A percentile compares a stretch with the other conserved stretches of the same genome.
These are phyloP conservation scores for Cryptoblepharus egeriae DNA, from an alignment of 2,797 vertebrate genomes.

Conservation along the genomic window DNA sequence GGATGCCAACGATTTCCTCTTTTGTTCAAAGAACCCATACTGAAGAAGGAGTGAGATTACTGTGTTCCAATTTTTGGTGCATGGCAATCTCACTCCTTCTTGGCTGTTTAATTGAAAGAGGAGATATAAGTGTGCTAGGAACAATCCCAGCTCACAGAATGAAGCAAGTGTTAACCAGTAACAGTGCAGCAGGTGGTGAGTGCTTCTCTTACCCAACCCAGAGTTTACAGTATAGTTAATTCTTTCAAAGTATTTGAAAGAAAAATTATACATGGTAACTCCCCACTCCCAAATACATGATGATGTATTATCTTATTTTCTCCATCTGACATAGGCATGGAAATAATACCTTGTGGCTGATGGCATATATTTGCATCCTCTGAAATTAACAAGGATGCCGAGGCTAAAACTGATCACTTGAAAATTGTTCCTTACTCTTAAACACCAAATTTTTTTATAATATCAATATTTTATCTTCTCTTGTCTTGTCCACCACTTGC, in stretches of 20 bases:
- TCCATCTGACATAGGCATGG: not conserved
- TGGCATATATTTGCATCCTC: not conserved
- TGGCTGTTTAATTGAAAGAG: too few species aligned
- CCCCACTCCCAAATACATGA: not conserved
- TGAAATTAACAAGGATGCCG: not conserved
- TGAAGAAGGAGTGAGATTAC: too few species aligned
- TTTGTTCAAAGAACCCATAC: too few species aligned
- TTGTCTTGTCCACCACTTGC: not conserved
- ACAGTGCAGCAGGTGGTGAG: too few species aligned
- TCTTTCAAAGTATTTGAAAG: not conserved
- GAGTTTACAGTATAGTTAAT: too few species aligned
- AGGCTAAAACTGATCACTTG: not conserved
- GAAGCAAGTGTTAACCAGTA: too few species aligned
- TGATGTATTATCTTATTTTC: not conserved
- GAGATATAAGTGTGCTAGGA: too few species aligned
- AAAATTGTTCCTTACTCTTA: not conserved
- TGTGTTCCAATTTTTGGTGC: too few species aligned
- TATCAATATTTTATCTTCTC: not conserved
- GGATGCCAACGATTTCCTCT: too few species aligned
- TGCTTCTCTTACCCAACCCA: too few species aligned
- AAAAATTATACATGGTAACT: not conserved
- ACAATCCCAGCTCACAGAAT: too few species aligned
- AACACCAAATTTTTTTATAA: not conserved
- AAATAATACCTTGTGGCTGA: not conserved
- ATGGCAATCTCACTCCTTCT: too few species aligned